phyloP scores from a whole-genome alignment of 2,797 vertebrate genomes.

The Cryptoblepharus egeriae region DNA sequence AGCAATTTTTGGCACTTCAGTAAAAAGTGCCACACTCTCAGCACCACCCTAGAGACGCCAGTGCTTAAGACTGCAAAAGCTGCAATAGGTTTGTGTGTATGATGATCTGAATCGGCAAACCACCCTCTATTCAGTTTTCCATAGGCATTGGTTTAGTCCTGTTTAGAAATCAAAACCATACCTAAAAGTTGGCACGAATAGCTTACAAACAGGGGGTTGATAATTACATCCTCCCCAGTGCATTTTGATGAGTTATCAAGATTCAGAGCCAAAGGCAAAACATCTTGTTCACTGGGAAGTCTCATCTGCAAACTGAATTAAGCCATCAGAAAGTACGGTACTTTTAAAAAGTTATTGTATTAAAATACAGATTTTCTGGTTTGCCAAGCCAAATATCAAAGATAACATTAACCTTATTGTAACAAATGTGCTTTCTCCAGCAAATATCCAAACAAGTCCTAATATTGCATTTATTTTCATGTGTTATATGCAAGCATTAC shows the following conservation, averaged over 20 bases:
- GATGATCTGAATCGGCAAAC: not conserved
- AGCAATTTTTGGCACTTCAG: too few relatives aligned
- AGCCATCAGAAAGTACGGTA: not conserved
- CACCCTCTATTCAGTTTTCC: not conserved
- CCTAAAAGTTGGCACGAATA: not conserved
- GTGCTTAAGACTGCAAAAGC: not conserved
- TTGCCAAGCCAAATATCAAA: not conserved
- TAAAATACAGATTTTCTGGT: not conserved
- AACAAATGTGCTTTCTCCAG: not conserved
- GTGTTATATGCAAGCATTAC: not conserved
- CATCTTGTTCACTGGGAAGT: not conserved
- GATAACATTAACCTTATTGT: not conserved
- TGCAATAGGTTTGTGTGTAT: not conserved
- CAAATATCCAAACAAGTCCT: not conserved
- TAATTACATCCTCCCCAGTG: not conserved
- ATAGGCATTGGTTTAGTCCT: not conserved
- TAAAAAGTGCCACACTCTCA: too few relatives aligned
- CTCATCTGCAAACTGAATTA: not conserved
- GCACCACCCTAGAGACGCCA: too few relatives aligned
- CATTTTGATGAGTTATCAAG: slow-evolving; percentile 1
- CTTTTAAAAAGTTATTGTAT: not conserved
- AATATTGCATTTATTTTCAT: not conserved
- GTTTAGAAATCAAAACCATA: slow-evolving; percentile 4
- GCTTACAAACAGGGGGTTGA: not conserved
- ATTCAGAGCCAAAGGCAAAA: not conserved